These are phyloP conservation scores for Zeuzera pyrina DNA, from an alignment of 2,888 invertebrate genomes.

Conservation along the genomic window DNA sequence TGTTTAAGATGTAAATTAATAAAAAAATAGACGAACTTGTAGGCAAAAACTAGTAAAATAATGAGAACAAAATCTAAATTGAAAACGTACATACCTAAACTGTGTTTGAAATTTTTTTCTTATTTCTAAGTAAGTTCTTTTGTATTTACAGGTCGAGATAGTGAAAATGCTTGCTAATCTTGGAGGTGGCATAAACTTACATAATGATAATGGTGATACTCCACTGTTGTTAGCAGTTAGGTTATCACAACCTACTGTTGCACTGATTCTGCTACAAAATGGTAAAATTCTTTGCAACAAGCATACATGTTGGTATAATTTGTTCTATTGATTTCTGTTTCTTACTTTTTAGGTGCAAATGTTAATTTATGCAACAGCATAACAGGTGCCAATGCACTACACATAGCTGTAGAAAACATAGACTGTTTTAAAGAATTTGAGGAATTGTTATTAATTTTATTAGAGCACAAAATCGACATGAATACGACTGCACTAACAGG, in stretches of 20 bases:
- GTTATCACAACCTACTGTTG: slow-evolving; percentile 59
- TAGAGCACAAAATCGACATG: slow-evolving; percentile 57
- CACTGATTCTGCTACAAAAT: slow-evolving; percentile 64
- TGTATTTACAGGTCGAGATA: slow-evolving; percentile 55
- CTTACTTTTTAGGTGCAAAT: slow-evolving; percentile 61
- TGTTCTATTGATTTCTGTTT: too few relatives aligned
- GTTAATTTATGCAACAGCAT: slow-evolving; percentile 66
- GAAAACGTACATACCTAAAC: not conserved
- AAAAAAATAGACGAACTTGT: too few relatives aligned
- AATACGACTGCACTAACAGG: slow-evolving; percentile 56
- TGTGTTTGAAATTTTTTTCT: too few relatives aligned
- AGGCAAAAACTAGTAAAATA: too few relatives aligned
- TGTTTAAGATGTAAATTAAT: too few relatives aligned
- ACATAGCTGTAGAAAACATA: slow-evolving; percentile 74
- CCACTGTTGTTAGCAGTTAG: slow-evolving; percentile 76
- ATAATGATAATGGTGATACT: slow-evolving; percentile 78
- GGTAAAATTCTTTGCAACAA: slow-evolving; percentile 65
- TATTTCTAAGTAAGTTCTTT: too few relatives aligned
- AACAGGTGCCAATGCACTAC: slow-evolving; percentile 73
- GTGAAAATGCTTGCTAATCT: slow-evolving; percentile 65
- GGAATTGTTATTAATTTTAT: slow-evolving; percentile 59
- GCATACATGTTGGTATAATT: not conserved
- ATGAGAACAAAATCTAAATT: too few relatives aligned
- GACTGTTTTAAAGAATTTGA: slow-evolving; percentile 63
- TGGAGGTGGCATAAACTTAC: slow-evolving; percentile 75